phyloP scores from a whole-genome alignment of 2,113 vertebrate genomes.

The Rhodinocichla rosea region DNA sequence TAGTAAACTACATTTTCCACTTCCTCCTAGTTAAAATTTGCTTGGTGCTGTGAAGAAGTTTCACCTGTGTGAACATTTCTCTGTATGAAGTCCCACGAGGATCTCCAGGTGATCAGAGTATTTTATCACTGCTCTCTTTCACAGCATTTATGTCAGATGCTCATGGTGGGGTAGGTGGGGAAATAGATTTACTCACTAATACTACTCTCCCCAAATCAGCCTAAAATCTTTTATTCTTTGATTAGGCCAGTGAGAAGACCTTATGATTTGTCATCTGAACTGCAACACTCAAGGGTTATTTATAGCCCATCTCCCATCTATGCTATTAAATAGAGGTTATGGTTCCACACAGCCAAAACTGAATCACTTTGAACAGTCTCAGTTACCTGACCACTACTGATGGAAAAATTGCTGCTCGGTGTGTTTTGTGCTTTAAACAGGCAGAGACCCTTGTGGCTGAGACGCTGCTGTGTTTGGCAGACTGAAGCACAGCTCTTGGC shows the following conservation, averaged over 20 bases:
- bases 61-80: not conserved
- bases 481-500: not conserved
- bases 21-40: not conserved
- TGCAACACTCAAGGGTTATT: not conserved
- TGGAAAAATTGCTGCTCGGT: not conserved
- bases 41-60: not conserved
- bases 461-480: not conserved
- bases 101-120: not conserved
- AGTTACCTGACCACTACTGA: fast-evolving
- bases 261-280: not conserved
- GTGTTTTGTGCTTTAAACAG: not conserved
- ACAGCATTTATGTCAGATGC: not conserved
- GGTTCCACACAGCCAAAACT: not conserved
- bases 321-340: not conserved
- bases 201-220: not conserved
- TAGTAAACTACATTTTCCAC: fast-evolving
- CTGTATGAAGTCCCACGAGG: not conserved
- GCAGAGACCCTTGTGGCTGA: not conserved
- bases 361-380: not conserved
- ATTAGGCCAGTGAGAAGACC: not conserved
- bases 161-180: no score
- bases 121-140: not conserved
- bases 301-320: not conserved
- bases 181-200: not conserved
- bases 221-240: not conserved